Evolutionary conservation across 2,797 vertebrate genomes (phyloP).

Genomic region (Rousettus madagascariensis): DNA sequence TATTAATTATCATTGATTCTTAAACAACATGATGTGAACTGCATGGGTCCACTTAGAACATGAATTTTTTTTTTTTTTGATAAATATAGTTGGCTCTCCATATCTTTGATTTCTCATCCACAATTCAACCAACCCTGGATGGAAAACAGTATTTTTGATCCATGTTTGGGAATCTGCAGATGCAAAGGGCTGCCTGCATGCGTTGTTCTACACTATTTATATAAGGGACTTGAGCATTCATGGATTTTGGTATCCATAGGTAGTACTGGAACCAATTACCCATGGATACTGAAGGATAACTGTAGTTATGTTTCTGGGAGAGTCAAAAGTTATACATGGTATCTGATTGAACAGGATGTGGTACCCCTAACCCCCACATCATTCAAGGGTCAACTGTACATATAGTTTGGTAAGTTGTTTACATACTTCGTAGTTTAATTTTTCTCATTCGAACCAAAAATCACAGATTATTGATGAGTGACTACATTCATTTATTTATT

Average conservation of each 20-base stretch:
- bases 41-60: neutral
- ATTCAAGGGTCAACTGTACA: neutral
- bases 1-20: neutral
- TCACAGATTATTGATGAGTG: neutral
- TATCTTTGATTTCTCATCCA: neutral
- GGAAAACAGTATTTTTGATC: neutral
- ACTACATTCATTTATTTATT: neutral
- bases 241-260: neutral
- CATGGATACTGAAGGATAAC: too few species aligned
- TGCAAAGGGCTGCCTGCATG: rapidly evolving
- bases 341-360: neutral
- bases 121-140: neutral
- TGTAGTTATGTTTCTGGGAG: neutral
- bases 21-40: neutral
- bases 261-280: too few species aligned
- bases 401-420: neutral
- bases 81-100: neutral
- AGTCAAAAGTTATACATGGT: neutral
- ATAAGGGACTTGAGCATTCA: neutral
- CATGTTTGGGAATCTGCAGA: neutral
- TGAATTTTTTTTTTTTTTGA: neutral
- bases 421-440: neutral
- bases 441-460: neutral
- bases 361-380: neutral
- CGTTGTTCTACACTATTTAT: neutral